Evolutionary conservation across 2,888 invertebrate genomes (phyloP).

Genomic region (Hirtodrosophila confusa): DNA sequence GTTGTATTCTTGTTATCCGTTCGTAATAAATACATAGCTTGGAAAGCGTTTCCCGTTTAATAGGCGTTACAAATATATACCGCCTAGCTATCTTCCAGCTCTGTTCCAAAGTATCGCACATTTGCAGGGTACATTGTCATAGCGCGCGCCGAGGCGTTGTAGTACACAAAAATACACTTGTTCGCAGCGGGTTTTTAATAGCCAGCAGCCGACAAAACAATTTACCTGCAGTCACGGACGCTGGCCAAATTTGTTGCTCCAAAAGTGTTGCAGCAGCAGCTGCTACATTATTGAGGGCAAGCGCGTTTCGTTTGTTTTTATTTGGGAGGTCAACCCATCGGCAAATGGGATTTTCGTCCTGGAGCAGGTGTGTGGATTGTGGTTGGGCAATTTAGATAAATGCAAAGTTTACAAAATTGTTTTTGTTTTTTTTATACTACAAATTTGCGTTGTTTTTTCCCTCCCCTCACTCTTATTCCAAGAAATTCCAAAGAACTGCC

Average conservation of each 20-base stretch:
- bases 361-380: neutral
- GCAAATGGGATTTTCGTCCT: neutral
- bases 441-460: conserved; percentile 53
- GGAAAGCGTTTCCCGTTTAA: no score
- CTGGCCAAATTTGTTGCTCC: conserved; percentile 32
- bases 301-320: conserved; percentile 6
- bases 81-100: no score
- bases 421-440: conserved; percentile 31
- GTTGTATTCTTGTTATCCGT: no score
- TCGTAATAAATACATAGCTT: no score
- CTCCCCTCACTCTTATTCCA: conserved; percentile 48
- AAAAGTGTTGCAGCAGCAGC: conserved; percentile 45
- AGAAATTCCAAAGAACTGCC: conserved; percentile 34
- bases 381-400: neutral
- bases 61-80: no score
- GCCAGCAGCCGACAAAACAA: conserved; percentile 10
- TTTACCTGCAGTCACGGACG: conserved; percentile 35
- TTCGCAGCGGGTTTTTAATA: conserved; percentile 43
- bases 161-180: conserved; percentile 15
- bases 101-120: no score
- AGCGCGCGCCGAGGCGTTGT: conserved; percentile 8
- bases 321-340: neutral
- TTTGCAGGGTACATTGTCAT: neutral
- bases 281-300: conserved; percentile 41
- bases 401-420: conserved; percentile 13